Conservation (phyloP, 2,113 vertebrate genomes). For the Carassius carassius region DNA sequence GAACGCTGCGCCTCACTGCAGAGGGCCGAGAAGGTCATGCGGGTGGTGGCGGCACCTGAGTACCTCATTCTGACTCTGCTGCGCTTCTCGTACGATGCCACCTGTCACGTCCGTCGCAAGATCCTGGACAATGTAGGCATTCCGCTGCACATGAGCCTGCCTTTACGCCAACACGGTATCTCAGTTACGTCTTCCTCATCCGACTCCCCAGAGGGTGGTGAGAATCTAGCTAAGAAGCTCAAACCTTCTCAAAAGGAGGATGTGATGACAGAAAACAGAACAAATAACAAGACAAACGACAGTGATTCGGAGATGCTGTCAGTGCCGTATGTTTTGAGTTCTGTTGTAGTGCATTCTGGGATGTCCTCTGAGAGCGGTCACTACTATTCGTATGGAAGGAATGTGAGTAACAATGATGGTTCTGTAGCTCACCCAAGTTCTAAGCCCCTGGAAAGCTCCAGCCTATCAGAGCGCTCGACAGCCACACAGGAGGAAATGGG, state of each 20-base stretch:
- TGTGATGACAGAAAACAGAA: constrained; percentile 40
- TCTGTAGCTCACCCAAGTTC: constrained; percentile 59
- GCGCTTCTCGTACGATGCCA: constrained; percentile 95
- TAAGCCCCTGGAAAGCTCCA: constrained; percentile 47
- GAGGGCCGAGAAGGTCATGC: constrained; percentile 92
- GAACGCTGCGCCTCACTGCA: constrained; percentile 93
- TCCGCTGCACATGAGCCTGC: constrained; percentile 85
- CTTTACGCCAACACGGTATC: constrained; percentile 72
- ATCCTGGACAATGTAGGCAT: constrained; percentile 93
- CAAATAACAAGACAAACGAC: constrained; percentile 62
- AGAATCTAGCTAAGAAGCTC: constrained; percentile 94
- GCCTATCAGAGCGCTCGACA: constrained; percentile 61
- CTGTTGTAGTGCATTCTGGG: constrained; percentile 98
- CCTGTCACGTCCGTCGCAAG: constrained; percentile 92
- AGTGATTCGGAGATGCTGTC: not conserved
- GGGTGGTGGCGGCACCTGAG: constrained; percentile 89
- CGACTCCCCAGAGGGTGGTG: constrained; percentile 84
- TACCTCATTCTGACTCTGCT: constrained; percentile 97
- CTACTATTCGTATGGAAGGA: constrained; percentile 94
- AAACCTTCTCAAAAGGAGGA: constrained; percentile 84
- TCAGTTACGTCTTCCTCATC: constrained; percentile 61
- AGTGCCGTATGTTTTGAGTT: constrained; percentile 87
- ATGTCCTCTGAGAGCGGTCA: constrained; percentile 96
- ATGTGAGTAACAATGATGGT: constrained; percentile 77
- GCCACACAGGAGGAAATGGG: constrained; percentile 72